Evolutionary conservation across 35 echinoderm and acorn worm species (phyloP), one percentile per base, ranked within the genome.

Genomic region (Lytechinus variegatus): DNA sequence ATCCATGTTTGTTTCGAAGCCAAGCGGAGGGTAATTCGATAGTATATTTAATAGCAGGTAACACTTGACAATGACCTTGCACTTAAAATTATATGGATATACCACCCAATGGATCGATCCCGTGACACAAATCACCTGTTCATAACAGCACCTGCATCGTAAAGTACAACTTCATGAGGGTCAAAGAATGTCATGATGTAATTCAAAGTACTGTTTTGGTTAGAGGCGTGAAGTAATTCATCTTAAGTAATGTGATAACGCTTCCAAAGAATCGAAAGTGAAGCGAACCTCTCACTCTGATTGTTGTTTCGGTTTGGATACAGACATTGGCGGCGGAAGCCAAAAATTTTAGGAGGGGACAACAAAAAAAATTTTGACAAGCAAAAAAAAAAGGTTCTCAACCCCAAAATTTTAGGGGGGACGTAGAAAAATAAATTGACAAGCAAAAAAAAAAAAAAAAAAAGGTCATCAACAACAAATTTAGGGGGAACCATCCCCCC

Each of bases 171-270:
- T 14, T 24, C 66, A 24, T 79, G 66, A 79, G 66, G 33, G 66
- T 79, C 66, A 79, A 79, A 79, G 24, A 71, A 71, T 56, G 61
- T 71, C 61, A 71, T 71, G 61, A 21, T 6, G 24, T 71, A 71
- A 71, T 71, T 71, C 61, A 71, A 71, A 79, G 66, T 16, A 79
- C 66, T 79, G 66, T 79, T 79, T 79, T 79, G n/a, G 66, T 79
- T 79, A 24, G 16, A 79, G 66, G 66, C 66, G 66, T 79, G 66
- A 79, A 79, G 66, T 79, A 19, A 79, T 79, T n/a, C 66, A 79
- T 79, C 33, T 44, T 44, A 44, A 9, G 66, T 79, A 79, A 79
- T 16, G 19, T 21, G 19, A 79, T 79, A 79, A n/a, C 8, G 19
- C 66, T 24, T 79, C n/a, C 14, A 79, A 79, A 79, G 19, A 7